These are phyloP conservation scores for Anser brachyrhynchus DNA, from an alignment of 2,113 vertebrate species.

Conservation along the genomic window DNA sequence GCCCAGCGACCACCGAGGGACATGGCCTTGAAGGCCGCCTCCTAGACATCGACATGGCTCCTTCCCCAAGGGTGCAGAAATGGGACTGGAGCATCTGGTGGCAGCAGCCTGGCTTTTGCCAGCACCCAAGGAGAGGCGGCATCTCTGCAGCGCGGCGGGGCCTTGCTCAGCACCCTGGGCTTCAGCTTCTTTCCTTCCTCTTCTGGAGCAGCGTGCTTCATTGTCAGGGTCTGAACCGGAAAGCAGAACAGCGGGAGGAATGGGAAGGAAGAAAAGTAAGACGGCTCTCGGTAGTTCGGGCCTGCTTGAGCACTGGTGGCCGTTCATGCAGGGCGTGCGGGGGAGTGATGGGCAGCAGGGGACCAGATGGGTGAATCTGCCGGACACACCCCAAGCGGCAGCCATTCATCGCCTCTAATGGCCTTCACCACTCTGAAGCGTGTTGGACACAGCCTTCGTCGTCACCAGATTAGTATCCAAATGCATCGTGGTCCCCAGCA, in stretches of 20 bases:
- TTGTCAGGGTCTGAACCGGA: neutral
- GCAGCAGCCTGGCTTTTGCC: neutral
- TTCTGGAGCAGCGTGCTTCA: neutral
- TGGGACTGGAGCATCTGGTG: neutral
- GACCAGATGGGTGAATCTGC: too few relatives aligned
- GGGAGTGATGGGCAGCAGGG: too few relatives aligned
- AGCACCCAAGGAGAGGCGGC: neutral
- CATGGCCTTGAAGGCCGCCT: neutral
- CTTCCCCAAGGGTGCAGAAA: neutral
- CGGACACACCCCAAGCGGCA: neutral
- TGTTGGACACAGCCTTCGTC: neutral
- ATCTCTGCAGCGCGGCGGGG: fast-evolving
- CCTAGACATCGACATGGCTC: fast-evolving
- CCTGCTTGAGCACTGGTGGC: neutral
- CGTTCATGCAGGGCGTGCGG: neutral
- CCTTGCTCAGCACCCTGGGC: neutral
- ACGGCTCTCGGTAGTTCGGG: neutral
- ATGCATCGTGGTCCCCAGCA: neutral
- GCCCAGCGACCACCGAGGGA: fast-evolving
- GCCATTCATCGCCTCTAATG: neutral
- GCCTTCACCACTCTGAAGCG: neutral
- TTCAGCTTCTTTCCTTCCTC: neutral
- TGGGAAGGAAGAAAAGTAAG: neutral
- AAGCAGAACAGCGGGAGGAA: neutral
- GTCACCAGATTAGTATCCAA: neutral